Conservation (phyloP, 2,888 invertebrate species). For the Lithophane leautieri region DNA sequence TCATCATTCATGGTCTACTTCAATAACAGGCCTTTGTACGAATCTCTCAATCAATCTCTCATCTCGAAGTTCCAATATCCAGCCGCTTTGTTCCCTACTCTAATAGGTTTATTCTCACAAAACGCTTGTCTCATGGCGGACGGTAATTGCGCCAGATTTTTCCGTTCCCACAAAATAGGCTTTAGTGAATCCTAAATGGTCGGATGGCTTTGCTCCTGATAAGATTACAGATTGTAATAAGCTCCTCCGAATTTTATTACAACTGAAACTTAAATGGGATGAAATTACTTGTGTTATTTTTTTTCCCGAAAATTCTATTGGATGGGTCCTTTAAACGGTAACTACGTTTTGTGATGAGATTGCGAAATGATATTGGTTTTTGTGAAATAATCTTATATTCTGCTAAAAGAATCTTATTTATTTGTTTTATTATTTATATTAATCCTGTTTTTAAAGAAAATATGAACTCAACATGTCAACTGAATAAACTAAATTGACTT, state of each 20-base stretch:
- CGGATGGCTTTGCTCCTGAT: slow-evolving; percentile 58
- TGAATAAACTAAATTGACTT: background rate
- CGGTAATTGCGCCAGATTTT: slow-evolving; percentile 63
- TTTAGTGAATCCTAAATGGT: slow-evolving; percentile 61
- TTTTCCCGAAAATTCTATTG: slow-evolving; percentile 50
- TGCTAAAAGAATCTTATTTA: slow-evolving; percentile 20
- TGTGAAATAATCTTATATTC: slow-evolving; percentile 26
- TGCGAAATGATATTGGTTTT: slow-evolving; percentile 43
- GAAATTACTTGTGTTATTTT: slow-evolving; percentile 49
- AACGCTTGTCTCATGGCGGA: slow-evolving; percentile 58
- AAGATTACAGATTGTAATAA: slow-evolving; percentile 64
- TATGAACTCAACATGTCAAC: background rate
- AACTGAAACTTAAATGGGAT: slow-evolving; percentile 58
- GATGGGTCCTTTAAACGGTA: slow-evolving; percentile 36
- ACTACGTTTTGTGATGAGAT: slow-evolving; percentile 35
- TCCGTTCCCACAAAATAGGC: slow-evolving; percentile 55
- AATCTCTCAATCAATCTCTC: slow-evolving; percentile 31
- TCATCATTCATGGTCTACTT: background rate
- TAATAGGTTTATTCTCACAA: slow-evolving; percentile 62
- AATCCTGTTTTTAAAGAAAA: background rate
- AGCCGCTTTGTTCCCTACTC: slow-evolving; percentile 38
- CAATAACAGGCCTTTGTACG: slow-evolving; percentile 25
- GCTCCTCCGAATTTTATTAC: slow-evolving; percentile 52
- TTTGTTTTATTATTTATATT: slow-evolving; percentile 19
- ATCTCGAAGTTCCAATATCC: slow-evolving; percentile 44